Conservation (phyloP, 2,113 vertebrate species). For the Carassius carassius region DNA sequence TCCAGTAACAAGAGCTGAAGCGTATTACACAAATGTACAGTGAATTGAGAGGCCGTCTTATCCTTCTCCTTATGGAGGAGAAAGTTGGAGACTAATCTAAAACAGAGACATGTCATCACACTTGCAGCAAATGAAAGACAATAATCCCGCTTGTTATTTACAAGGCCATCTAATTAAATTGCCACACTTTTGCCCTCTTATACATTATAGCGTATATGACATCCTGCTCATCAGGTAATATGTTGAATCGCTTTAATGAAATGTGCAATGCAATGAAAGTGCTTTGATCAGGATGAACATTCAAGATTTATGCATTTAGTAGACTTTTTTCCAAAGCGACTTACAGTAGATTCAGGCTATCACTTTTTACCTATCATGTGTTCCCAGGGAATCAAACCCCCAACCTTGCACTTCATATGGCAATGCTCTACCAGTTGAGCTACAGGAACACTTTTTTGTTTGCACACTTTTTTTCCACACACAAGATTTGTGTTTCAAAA, state of each 20-base stretch:
- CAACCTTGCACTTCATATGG: too few relatives aligned
- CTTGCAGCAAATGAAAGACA: conserved; percentile 65
- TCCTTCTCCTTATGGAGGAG: conserved; percentile 55
- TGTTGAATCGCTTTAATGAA: conserved; percentile 24
- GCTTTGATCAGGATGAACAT: background rate
- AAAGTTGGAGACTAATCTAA: conserved; percentile 65
- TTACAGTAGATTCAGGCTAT: too few relatives aligned
- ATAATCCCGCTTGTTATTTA: conserved; percentile 66
- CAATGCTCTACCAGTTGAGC: too few relatives aligned
- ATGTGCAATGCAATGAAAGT: background rate
- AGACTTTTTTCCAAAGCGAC: too few relatives aligned
- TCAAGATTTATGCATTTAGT: too few relatives aligned
- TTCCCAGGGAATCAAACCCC: too few relatives aligned
- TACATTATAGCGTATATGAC: conserved; percentile 46
- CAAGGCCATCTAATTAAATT: conserved; percentile 65
- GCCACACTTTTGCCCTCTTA: conserved; percentile 59
- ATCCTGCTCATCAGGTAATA: conserved; percentile 47
- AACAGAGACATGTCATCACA: conserved; percentile 74
- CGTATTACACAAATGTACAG: conserved; percentile 70
- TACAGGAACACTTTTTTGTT: too few relatives aligned
- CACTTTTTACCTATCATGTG: too few relatives aligned
- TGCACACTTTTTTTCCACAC: too few relatives aligned
- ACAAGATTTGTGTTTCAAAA: too few relatives aligned
- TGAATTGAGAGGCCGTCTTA: conserved; percentile 64
- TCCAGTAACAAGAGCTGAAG: conserved; percentile 70